A percentile compares a stretch with the other conserved stretches of the same genome.
These are phyloP conservation scores for Potorous gilbertii DNA, from an alignment of 2,797 vertebrate species.

Conservation along the genomic window DNA sequence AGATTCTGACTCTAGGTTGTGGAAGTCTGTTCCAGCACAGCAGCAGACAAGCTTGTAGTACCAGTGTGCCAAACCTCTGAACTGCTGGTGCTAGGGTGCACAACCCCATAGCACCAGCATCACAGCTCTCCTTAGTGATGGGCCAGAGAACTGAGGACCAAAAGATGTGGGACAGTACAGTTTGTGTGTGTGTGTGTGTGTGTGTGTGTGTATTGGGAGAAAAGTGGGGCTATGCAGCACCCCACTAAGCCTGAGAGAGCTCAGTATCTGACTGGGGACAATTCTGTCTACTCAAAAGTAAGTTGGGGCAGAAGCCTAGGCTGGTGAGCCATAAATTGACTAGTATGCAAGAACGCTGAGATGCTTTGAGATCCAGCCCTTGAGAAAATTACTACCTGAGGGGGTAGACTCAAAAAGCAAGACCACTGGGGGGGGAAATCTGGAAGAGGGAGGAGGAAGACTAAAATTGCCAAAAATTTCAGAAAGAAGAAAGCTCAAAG, in stretches of 20 bases:
- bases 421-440: neutral
- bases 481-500: neutral
- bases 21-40: neutral
- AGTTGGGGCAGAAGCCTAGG: neutral
- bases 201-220: neutral
- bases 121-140: neutral
- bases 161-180: neutral
- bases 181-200: neutral
- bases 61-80: too few species aligned
- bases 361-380: neutral
- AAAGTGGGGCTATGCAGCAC: neutral
- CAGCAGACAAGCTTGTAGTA: neutral
- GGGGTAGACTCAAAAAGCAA: neutral
- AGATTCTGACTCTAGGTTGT: neutral
- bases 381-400: neutral
- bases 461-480: neutral
- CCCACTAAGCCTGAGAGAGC: neutral
- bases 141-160: neutral
- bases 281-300: neutral
- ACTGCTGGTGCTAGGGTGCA: too few species aligned
- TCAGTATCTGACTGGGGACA: neutral
- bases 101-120: neutral
- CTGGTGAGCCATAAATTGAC: neutral
- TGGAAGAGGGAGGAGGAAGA: neutral
- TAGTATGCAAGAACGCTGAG: neutral